Evolutionary conservation across 2,113 vertebrate genomes (phyloP), one percentile per base, ranked within the genome.

Genomic region (Glaucidium brasilianum): DNA sequence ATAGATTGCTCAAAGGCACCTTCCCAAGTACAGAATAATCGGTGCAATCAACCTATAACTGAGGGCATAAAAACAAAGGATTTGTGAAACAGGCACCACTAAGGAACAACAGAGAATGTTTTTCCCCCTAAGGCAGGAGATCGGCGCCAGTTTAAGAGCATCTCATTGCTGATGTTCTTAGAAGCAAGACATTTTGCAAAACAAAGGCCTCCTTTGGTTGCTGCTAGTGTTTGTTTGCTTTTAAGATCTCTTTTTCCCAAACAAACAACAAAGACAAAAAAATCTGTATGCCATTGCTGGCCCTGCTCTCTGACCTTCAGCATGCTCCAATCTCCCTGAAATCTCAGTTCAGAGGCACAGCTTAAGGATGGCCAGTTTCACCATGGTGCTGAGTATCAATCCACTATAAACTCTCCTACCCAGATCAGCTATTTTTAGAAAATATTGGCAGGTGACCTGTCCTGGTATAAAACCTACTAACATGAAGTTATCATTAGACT

Each of bases 151-250:
- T 21, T 89, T 43, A 78, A 83, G 56, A 94, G 55, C 10, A 84
- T 6, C 64, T 88, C 43, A 60, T 22, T 67, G 56, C 35, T 3
- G 0, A 60, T 41, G 15, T 21, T 92, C 50, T 58, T 74, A n/a
- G 2, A 1, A 87, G 43, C 34, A 92, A 81, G 49, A 56, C 4
- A 9, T 43, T 26, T 75, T 62, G 79, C 66, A 94, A 81, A 91
- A 47, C 34, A 88, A 78, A 88, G 26, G 23, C n/a, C 74, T 83
- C 68, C 45, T 82, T 79, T 56, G 52, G 64, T 85, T 94, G 78
- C 67, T 92, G 60, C 27, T 78, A 60, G 7, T 55, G 35, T 91
- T 6, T 32, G 37, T 55, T 81, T 68, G 26, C 59, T 88, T 86
- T 81, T 21, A 86, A 81, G 47, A 18, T 81, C 52, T 47, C 43